Conservation (phyloP, 2,113 vertebrate species). For the Pseudolaguvia tuberculata region DNA sequence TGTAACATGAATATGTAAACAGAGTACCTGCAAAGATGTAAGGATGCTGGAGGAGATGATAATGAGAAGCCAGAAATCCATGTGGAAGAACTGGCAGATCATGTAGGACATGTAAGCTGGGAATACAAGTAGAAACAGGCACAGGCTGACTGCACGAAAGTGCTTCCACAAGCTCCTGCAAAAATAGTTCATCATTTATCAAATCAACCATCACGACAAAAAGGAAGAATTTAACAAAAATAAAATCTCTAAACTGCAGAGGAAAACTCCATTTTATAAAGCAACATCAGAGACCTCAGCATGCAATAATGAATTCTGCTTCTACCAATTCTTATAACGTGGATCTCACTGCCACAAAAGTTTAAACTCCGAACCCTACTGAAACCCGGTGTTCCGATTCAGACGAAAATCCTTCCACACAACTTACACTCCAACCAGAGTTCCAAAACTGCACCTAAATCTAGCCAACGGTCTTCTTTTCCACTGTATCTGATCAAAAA, state of each 20-base stretch:
- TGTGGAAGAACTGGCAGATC: slow-evolving; percentile 99
- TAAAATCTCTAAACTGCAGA: background rate
- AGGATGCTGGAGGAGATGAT: slow-evolving; percentile 98
- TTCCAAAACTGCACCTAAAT: too few species aligned
- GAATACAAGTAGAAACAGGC: slow-evolving; percentile 88
- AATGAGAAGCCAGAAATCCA: slow-evolving; percentile 98
- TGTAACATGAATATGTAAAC: background rate
- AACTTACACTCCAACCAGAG: background rate
- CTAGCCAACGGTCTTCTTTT: too few species aligned
- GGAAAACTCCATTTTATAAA: background rate
- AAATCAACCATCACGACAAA: background rate
- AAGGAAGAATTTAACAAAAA: background rate
- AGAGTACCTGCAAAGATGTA: slow-evolving; percentile 90
- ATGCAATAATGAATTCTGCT: too few species aligned
- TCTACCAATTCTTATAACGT: too few species aligned
- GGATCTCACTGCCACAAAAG: too few species aligned
- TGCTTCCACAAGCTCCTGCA: slow-evolving; percentile 96
- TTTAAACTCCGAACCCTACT: background rate
- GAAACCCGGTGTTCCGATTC: background rate
- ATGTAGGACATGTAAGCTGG: slow-evolving; percentile 97
- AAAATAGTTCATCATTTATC: background rate
- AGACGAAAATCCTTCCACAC: background rate
- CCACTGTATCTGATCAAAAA: too few species aligned
- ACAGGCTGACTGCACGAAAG: slow-evolving; percentile 92
- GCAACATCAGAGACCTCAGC: too few species aligned